Conservation (phyloP, 2,113 vertebrate genomes). For the Triplophysa dalaica region DNA sequence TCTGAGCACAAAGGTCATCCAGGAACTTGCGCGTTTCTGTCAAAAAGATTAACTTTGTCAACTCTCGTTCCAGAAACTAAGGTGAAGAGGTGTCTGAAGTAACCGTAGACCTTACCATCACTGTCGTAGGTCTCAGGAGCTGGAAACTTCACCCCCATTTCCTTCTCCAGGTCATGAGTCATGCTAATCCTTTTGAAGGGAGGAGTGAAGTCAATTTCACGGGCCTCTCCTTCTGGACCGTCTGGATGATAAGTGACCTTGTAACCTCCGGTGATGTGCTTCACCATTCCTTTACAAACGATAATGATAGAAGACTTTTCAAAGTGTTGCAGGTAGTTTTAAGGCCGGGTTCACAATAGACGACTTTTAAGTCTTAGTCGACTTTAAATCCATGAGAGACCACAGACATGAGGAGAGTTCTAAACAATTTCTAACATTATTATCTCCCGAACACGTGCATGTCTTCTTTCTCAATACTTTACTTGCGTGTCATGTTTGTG, state of each 20-base stretch:
- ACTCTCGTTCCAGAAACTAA: not conserved
- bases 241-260: constrained; percentile 92
- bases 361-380: too few species aligned
- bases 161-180: constrained; percentile 88
- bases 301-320: too few species aligned
- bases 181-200: constrained; percentile 90
- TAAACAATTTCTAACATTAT: too few species aligned
- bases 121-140: constrained; percentile 73
- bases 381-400: too few species aligned
- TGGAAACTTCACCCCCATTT: constrained; percentile 85
- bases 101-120: constrained; percentile 55
- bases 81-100: not conserved
- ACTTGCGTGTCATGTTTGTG: too few species aligned
- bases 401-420: too few species aligned
- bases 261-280: constrained; percentile 86
- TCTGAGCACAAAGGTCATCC: constrained; percentile 85
- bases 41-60: constrained; percentile 9
- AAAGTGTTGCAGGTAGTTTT: too few species aligned
- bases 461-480: too few species aligned
- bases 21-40: constrained; percentile 91
- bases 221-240: constrained; percentile 84
- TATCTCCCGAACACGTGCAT: too few species aligned
- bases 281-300: constrained; percentile 87
- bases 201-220: constrained; percentile 94
- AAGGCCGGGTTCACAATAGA: too few species aligned